A percentile compares a stretch with the other conserved stretches of the same genome.
These are phyloP conservation scores for Acropora tenuis DNA, from an alignment of 64 coral and sea anemone genomes.

Conservation along the genomic window DNA sequence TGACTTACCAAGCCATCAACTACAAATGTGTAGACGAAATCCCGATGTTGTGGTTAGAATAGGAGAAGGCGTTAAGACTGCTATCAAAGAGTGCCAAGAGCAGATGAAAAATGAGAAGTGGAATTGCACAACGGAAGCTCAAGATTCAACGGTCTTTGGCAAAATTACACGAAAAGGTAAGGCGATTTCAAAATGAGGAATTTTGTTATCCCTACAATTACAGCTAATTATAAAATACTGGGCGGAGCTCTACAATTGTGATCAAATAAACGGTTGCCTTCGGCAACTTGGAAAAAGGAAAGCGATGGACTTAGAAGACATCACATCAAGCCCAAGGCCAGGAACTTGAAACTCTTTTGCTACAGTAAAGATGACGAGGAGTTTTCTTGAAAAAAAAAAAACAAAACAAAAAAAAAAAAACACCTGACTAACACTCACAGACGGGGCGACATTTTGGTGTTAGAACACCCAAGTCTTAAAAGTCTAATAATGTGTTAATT, in stretches of 20 bases:
- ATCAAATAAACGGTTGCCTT: neutral
- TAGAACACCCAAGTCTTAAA: neutral
- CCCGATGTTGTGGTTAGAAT: constrained; percentile 92
- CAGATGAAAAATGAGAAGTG: constrained; percentile 83
- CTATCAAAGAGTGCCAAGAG: constrained; percentile 79
- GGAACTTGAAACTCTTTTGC: neutral
- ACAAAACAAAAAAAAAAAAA: neutral
- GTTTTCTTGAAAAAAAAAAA: too few species aligned
- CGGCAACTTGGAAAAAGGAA: neutral
- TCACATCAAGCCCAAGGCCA: neutral
- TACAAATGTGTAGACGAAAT: constrained; percentile 78
- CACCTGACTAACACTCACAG: neutral
- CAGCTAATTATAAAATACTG: neutral
- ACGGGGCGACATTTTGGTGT: too few species aligned
- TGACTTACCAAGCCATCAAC: constrained; percentile 62
- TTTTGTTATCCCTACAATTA: neutral
- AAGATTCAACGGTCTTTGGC: constrained; percentile 82
- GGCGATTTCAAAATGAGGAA: neutral
- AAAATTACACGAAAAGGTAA: constrained; percentile 92
- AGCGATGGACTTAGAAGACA: too few species aligned
- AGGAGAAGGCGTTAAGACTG: constrained; percentile 91
- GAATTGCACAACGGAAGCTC: constrained; percentile 89
- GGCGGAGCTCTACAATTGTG: neutral
- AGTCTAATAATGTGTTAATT: neutral
- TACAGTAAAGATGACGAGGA: neutral